A percentile compares a stretch with the other conserved stretches of the same genome.
Conservation (phyloP, 1,140 invertebrate species). For the Diachasma alloeum region DNA sequence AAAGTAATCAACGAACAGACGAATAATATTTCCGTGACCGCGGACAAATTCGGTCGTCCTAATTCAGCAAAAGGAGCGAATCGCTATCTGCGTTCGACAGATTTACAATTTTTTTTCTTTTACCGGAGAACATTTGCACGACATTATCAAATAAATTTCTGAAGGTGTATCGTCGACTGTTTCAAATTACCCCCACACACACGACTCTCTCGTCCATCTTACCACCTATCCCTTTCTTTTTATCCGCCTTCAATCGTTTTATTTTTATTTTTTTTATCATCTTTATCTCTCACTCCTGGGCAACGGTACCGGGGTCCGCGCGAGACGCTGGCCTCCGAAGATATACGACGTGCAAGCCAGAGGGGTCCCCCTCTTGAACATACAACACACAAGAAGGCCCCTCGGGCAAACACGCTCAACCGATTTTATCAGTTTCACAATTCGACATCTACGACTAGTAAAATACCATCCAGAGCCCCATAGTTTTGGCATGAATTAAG, state of each 20-base stretch:
- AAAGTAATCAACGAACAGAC: no score
- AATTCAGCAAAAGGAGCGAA: no score
- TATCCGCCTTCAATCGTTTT: background rate
- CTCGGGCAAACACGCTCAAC: background rate
- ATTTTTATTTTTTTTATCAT: conserved; percentile 1
- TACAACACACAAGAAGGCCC: background rate
- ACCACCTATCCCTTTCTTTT: background rate
- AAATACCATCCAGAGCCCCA: background rate
- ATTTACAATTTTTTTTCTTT: background rate
- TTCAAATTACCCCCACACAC: background rate
- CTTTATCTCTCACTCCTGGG: conserved; percentile 3
- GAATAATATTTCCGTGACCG: no score
- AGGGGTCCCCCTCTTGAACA: background rate
- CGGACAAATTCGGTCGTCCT: no score
- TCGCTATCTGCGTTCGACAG: background rate
- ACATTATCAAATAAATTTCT: background rate
- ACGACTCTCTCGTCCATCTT: background rate
- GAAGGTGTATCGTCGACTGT: background rate
- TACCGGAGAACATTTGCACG: no score
- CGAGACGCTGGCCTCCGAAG: background rate
- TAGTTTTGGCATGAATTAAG: background rate
- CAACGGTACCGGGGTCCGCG: background rate
- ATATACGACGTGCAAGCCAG: conserved; percentile 8
- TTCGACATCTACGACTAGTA: background rate
- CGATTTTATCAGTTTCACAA: conserved; percentile 14